A percentile compares a stretch with the other conserved stretches of the same genome.
Conservation (phyloP, 2,797 vertebrate genomes). For the Dallia pectoralis region DNA sequence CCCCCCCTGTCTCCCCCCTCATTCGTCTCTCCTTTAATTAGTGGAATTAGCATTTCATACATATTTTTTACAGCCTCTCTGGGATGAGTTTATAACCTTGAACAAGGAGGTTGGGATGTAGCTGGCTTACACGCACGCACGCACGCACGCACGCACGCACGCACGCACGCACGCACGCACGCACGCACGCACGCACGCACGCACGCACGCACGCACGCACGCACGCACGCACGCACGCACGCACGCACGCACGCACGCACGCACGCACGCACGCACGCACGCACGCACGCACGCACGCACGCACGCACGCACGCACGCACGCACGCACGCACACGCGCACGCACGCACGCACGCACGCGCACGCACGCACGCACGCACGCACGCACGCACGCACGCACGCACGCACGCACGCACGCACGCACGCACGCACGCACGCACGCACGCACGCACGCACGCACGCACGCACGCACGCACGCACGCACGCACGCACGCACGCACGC, state of each 20-base stretch:
- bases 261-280: conserved; percentile 31
- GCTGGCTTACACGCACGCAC: conserved; percentile 32
- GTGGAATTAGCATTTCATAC: conserved; percentile 71
- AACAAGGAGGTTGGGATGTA: conserved; percentile 50
- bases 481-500: conserved; percentile 20
- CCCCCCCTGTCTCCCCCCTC: conserved; percentile 26
- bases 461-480: conserved; percentile 29
- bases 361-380: conserved; percentile 14
- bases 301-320: conserved; percentile 6
- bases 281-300: too few species aligned
- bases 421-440: background rate
- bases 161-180: too few species aligned
- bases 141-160: conserved; percentile 11
- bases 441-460: conserved; percentile 37
- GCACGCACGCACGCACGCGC: conserved; percentile 24
- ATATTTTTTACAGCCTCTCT: conserved; percentile 60
- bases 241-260: conserved; percentile 23
- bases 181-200: conserved; percentile 21
- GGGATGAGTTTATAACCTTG: conserved; percentile 60
- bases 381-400: conserved; percentile 41
- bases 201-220: conserved; percentile 39
- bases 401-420: too few species aligned
- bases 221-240: conserved; percentile 24
- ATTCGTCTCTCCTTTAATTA: conserved; percentile 61
- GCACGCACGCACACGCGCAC: conserved; percentile 42